A percentile compares a stretch with the other conserved stretches of the same genome.
These are phyloP conservation scores for Prochilodus magdalenae DNA, from an alignment of 2,113 vertebrate species.

Conservation along the genomic window DNA sequence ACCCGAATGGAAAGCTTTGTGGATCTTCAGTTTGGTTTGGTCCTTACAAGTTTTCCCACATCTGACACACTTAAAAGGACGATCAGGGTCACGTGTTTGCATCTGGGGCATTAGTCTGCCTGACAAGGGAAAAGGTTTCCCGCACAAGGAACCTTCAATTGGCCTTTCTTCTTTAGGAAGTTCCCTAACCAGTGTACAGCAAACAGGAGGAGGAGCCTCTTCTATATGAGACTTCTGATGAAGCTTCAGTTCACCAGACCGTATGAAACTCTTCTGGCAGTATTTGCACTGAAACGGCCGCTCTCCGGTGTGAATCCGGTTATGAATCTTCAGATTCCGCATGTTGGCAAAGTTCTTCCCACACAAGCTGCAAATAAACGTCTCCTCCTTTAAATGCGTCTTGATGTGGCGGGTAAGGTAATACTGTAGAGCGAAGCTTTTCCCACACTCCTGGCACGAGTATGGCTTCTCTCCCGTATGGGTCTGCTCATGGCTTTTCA, in stretches of 20 bases:
- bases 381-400: background rate
- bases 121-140: no score
- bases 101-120: background rate
- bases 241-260: background rate
- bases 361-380: background rate
- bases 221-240: background rate
- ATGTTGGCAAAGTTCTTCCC: background rate
- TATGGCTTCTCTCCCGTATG: background rate
- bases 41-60: background rate
- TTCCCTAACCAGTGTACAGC: background rate
- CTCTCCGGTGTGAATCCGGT: background rate
- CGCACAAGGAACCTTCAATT: no score
- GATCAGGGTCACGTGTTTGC: background rate
- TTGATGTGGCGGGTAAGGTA: background rate
- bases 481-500: background rate
- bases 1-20: background rate
- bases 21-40: background rate
- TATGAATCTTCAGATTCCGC: background rate
- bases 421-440: slow-evolving; percentile 1
- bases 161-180: background rate
- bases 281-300: background rate
- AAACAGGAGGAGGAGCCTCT: background rate
- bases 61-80: background rate
- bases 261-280: background rate
- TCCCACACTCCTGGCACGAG: background rate